Conservation (phyloP, 1,140 invertebrate genomes). For the Drosophila subpulchrella region DNA sequence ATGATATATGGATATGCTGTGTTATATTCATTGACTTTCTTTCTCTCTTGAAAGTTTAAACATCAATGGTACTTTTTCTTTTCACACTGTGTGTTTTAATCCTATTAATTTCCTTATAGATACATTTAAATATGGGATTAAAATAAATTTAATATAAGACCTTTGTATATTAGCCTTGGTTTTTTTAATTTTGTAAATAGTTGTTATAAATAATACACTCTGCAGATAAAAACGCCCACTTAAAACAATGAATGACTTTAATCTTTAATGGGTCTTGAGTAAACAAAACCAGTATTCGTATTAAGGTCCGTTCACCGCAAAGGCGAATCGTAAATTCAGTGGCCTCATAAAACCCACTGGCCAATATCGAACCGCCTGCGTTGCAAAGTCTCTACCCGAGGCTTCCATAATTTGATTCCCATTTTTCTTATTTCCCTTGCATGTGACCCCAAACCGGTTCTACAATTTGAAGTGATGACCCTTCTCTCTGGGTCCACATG, state of each 20-base stretch:
- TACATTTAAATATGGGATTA: no score
- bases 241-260: not conserved
- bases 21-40: no score
- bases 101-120: no score
- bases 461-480: slow-evolving; percentile 3
- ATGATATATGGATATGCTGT: no score
- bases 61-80: no score
- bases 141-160: no score
- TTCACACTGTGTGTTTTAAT: no score
- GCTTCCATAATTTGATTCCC: slow-evolving; percentile 40
- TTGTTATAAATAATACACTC: no score
- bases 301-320: not conserved
- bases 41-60: no score
- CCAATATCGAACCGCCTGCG: not conserved
- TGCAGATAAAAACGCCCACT: not conserved
- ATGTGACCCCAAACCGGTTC: slow-evolving; percentile 22
- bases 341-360: slow-evolving; percentile 28
- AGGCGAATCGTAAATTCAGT: slow-evolving; percentile 5
- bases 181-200: no score
- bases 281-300: slow-evolving; percentile 3
- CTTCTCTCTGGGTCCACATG: not conserved
- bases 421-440: slow-evolving; percentile 24
- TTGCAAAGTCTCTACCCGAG: slow-evolving; percentile 13
- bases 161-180: no score
- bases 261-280: not conserved